These are phyloP conservation scores for Cephonodes hylas DNA, from an alignment of 2,888 invertebrate species.

Conservation along the genomic window DNA sequence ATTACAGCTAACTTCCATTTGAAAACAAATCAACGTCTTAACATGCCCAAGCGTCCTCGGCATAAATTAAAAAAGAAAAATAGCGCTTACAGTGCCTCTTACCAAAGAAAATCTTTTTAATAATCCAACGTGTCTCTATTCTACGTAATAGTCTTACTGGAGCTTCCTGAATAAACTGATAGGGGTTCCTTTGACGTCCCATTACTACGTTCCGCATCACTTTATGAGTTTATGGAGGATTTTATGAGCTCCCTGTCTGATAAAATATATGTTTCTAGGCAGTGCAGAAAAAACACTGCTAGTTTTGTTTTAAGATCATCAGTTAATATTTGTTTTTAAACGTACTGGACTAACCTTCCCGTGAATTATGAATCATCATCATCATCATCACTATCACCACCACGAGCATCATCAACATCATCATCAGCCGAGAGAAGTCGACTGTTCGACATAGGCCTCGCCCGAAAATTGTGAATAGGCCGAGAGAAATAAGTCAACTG, in stretches of 20 bases:
- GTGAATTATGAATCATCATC: too few relatives aligned
- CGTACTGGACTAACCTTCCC: too few relatives aligned
- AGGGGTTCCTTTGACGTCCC: neutral
- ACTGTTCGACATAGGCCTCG: too few relatives aligned
- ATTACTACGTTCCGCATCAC: neutral
- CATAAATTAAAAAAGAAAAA: neutral
- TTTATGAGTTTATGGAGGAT: neutral
- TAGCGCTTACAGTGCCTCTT: neutral
- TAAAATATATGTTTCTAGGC: neutral
- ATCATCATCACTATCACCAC: too few relatives aligned
- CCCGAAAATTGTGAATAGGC: too few relatives aligned
- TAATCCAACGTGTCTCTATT: neutral
- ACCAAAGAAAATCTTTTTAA: neutral
- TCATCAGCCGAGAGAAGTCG: too few relatives aligned
- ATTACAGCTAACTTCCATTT: neutral
- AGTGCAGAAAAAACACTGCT: neutral
- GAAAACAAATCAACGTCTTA: neutral
- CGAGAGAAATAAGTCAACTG: too few relatives aligned
- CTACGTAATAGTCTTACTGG: neutral
- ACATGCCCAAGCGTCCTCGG: neutral
- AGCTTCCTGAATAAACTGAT: neutral
- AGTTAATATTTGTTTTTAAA: too few relatives aligned
- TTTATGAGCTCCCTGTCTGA: neutral
- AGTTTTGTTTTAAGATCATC: neutral
- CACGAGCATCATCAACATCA: too few relatives aligned